Base-by-base conservation (phyloP, 2,113 vertebrate species). In the Rallus limicola region DNA sequence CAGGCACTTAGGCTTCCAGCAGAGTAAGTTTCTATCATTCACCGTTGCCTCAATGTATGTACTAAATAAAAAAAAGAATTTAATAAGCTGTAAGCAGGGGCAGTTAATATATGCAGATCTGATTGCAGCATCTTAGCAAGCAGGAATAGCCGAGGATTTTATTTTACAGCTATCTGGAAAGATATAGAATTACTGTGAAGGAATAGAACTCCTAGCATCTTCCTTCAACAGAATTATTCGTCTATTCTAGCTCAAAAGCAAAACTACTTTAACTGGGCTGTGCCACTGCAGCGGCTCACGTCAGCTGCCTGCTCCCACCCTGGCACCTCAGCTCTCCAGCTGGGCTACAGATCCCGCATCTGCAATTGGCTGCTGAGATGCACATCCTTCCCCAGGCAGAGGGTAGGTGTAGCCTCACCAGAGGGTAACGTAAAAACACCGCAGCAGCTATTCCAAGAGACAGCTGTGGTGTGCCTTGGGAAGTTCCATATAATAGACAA, bases 21-120 rank as follows among this genome's bases (percentile, higher is more conserved):
- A 58, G 63, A 76, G 14, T 76, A 67, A 83, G 28, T 60, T 90
- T 82, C 38, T 82, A 13, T 42, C 82, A 77, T 69, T 80, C 68
- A 29, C 56, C 28, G 36, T 58, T 70, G 28, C 46, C 25, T 75
- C 64, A 70, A 15, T 40, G 11, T 34, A 67, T 67, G 56, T 14
- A 68, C 44, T 67, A 63, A 89, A 84, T n/a, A 69, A 80, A 82
- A 80, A 53, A 86, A 60, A 69, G 0, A 52, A 72, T 26, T 53
- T 44, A 78, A 31, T 46, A 78, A 75, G 29, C 71, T 75, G 29
- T 72, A 80, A 80, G 53, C 59, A 65, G 50, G 23, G 46, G 20
- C 48, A 82, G 44, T 72, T 88, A 95, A 90, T 80, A 68, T 34
- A 93, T 72, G 63, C 76, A 90, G 53, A 72, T 74, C 63, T 80